Percentiles rank a stretch among this genome's conserved stretches.
These are phyloP conservation scores for Drosophila neocordata DNA, from an alignment of 1,140 invertebrate genomes.

Conservation along the genomic window DNA sequence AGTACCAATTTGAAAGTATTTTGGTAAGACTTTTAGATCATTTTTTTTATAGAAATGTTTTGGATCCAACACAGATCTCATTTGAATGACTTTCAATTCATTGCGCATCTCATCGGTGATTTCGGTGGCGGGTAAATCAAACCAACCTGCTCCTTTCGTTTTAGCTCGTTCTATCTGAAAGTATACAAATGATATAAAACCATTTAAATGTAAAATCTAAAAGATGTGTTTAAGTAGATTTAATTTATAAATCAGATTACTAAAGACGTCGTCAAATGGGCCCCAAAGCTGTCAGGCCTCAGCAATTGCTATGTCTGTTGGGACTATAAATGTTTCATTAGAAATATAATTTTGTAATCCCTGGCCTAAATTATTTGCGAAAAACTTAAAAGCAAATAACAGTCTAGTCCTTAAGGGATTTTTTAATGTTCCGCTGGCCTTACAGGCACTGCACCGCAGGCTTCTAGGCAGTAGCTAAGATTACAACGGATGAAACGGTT, in stretches of 20 bases:
- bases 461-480: slow-evolving; percentile 70
- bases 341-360: slow-evolving; percentile 35
- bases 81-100: slow-evolving; percentile 94
- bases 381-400: slow-evolving; percentile 33
- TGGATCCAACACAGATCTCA: slow-evolving; percentile 95
- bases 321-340: slow-evolving; percentile 55
- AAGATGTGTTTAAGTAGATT: too few relatives aligned
- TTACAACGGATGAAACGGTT: slow-evolving; percentile 76
- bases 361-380: slow-evolving; percentile 50
- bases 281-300: slow-evolving; percentile 26
- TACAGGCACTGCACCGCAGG: slow-evolving; percentile 62
- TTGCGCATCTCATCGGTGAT: slow-evolving; percentile 93
- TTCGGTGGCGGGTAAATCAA: slow-evolving; percentile 92
- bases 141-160: slow-evolving; percentile 94
- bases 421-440: slow-evolving; percentile 75
- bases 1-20: slow-evolving; percentile 95
- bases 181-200: neutral
- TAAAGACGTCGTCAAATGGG: slow-evolving; percentile 81
- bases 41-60: slow-evolving; percentile 97
- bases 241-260: slow-evolving; percentile 66
- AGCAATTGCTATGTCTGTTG: slow-evolving; percentile 26
- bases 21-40: slow-evolving; percentile 92
- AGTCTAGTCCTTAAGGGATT: slow-evolving; percentile 49
- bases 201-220: neutral
- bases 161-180: slow-evolving; percentile 86